Conservation (phyloP, 2,113 vertebrate genomes). For the Seriola quinqueradiata region DNA sequence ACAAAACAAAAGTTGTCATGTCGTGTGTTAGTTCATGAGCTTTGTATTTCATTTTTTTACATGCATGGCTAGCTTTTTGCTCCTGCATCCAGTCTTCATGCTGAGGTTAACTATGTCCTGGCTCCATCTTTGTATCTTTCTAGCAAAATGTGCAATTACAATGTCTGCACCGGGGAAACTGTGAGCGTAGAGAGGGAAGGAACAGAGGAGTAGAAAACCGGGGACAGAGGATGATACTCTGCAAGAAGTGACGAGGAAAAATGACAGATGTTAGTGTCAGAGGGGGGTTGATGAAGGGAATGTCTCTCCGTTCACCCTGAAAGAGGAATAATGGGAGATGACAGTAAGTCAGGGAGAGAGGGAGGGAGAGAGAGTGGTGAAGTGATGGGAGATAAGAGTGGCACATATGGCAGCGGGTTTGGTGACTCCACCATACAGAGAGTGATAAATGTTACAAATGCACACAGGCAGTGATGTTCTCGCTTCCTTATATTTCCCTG, state of each 20-base stretch:
- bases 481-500: conserved; percentile 8
- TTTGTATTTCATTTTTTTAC: no score
- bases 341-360: conserved; percentile 28
- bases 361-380: conserved; percentile 15
- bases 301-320: conserved; percentile 52
- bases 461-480: neutral
- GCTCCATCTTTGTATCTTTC: neutral
- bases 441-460: conserved; percentile 17
- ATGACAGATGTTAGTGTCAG: conserved; percentile 68
- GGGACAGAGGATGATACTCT: conserved; percentile 7
- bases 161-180: neutral
- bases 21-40: no score
- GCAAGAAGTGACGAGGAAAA: conserved; percentile 29
- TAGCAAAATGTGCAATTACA: neutral
- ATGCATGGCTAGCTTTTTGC: neutral
- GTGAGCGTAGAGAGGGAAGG: neutral
- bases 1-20: no score
- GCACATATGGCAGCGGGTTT: conserved; percentile 58
- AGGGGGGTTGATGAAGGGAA: conserved; percentile 38
- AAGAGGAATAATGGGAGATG: conserved; percentile 59
- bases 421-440: conserved; percentile 19
- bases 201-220: neutral
- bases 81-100: neutral
- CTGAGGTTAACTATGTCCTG: neutral
- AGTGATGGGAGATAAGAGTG: conserved; percentile 45